Conservation (phyloP, 2,797 vertebrate species). For the Chloroceryle amazona region DNA sequence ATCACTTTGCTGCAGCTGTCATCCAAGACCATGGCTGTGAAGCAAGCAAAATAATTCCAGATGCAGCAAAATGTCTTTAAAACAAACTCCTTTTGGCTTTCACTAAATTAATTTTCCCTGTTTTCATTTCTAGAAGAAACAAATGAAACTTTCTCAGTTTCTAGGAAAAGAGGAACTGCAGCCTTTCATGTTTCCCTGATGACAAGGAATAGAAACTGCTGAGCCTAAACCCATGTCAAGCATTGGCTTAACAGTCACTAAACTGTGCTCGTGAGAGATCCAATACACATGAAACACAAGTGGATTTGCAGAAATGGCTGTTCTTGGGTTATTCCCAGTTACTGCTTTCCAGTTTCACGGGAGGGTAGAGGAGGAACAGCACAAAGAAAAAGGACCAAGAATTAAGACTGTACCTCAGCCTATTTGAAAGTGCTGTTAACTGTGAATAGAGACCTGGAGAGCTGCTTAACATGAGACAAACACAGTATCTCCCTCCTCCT, state of each 20-base stretch:
- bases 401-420: neutral
- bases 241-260: neutral
- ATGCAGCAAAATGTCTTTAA: neutral
- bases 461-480: neutral
- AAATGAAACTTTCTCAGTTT: neutral
- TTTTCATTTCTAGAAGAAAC: neutral
- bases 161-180: neutral
- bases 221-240: neutral
- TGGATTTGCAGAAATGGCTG: neutral
- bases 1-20: neutral
- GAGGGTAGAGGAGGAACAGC: neutral
- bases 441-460: neutral
- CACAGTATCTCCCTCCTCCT: neutral
- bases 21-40: neutral
- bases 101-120: neutral
- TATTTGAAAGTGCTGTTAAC: neutral
- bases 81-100: neutral
- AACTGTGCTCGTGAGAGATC: neutral
- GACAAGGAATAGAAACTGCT: neutral
- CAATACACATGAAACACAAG: neutral
- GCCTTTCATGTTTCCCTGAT: neutral
- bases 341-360: neutral
- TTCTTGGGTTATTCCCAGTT: neutral
- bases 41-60: neutral
- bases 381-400: neutral